A percentile compares a stretch with the other conserved stretches of the same genome.
phyloP scores from a whole-genome alignment of 1,140 invertebrate genomes.

The Saxidomus purpurata region DNA sequence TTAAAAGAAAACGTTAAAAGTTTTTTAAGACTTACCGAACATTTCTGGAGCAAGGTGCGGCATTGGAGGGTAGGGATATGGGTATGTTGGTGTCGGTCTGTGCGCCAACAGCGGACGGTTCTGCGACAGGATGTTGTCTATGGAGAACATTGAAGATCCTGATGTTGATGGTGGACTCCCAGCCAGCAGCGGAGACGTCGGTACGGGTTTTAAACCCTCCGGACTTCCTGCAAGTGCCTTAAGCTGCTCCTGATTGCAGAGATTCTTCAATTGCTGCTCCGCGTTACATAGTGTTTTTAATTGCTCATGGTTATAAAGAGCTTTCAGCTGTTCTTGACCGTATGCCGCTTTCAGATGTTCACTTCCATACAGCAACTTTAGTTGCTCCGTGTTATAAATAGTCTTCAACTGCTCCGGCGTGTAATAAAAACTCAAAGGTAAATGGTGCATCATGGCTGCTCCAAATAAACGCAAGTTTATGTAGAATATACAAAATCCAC shows the following conservation, averaged over 20 bases:
- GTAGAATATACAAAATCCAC: background rate
- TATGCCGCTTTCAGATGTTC: constrained; percentile 60
- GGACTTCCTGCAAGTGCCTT: constrained; percentile 38
- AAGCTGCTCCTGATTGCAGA: constrained; percentile 45
- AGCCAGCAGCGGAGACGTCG: constrained; percentile 46
- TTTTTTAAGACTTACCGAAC: constrained; percentile 60
- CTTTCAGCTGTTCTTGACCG: constrained; percentile 61
- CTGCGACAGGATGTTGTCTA: constrained; percentile 64
- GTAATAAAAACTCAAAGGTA: constrained; percentile 62
- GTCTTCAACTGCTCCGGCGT: constrained; percentile 61
- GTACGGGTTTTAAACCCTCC: constrained; percentile 49
- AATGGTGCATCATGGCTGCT: constrained; percentile 60
- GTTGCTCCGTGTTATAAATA: constrained; percentile 62
- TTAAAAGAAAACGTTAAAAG: background rate
- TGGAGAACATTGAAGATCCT: constrained; percentile 58
- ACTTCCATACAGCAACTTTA: constrained; percentile 59
- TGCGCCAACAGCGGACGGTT: constrained; percentile 63
- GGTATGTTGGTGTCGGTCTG: constrained; percentile 63
- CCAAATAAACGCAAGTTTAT: background rate
- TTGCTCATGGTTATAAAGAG: constrained; percentile 61
- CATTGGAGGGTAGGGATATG: constrained; percentile 55
- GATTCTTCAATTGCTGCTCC: constrained; percentile 47
- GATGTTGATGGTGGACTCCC: constrained; percentile 48
- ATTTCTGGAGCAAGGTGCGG: constrained; percentile 60
- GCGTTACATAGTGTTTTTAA: constrained; percentile 56